Evolutionary conservation across 2,888 invertebrate species (phyloP).

Genomic region (Cyaniris semiargus): DNA sequence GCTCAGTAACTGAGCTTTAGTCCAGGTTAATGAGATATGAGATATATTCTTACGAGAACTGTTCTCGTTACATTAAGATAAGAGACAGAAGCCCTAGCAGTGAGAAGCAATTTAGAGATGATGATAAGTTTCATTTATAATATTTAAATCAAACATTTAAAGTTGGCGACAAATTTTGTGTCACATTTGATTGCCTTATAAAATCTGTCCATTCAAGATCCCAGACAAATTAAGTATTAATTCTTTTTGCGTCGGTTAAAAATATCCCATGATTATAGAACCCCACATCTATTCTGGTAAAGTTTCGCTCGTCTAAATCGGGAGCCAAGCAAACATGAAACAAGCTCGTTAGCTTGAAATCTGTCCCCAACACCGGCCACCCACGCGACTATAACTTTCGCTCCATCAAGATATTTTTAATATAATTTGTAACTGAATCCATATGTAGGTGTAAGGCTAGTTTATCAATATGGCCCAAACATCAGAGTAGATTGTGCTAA

Average conservation of each 20-base stretch:
- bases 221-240: not conserved
- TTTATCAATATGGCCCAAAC: not conserved
- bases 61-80: too few species aligned
- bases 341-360: conserved; percentile 27
- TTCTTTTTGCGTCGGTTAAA: not conserved
- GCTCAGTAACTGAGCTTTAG: too few species aligned
- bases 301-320: conserved; percentile 19
- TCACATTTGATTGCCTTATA: not conserved
- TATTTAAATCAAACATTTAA: not conserved
- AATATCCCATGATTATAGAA: not conserved
- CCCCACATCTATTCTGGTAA: not conserved
- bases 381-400: conserved; percentile 8
- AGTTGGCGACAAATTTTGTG: not conserved
- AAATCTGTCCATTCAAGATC: not conserved
- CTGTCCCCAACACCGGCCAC: conserved; percentile 4
- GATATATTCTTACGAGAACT: too few species aligned
- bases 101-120: not conserved
- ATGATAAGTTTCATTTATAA: not conserved
- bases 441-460: not conserved
- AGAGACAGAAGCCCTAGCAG: too few species aligned
- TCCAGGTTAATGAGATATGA: too few species aligned
- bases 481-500: not conserved
- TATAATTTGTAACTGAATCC: not conserved
- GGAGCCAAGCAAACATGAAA: conserved; percentile 11
- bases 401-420: not conserved